Base-by-base conservation (phyloP, 2,113 vertebrate species). In the Cyphomyrus discorhynchus region DNA sequence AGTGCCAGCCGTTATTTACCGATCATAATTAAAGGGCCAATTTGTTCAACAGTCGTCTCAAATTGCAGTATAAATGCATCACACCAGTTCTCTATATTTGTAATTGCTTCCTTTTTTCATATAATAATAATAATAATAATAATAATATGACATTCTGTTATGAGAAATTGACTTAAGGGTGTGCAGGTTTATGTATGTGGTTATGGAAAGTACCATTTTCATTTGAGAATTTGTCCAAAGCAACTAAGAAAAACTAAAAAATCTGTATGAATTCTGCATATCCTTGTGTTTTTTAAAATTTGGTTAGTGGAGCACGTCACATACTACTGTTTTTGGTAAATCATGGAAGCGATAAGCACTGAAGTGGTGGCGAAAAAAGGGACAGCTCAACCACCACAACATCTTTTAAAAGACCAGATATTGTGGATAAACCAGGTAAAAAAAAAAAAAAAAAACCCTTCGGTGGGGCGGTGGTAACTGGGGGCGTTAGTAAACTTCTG, bases 1-100 rank as follows among this genome's bases (percentile, higher is more conserved):
- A 31, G 21, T 42, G 89, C 82, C 89, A 90, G 56, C 53, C 83
- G 46, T 66, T 86, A 86, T 50, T 86, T 42, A 74, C 84, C 70
- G 46, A 66, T 85, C 39, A 84, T 27, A 86, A 87, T 90, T 87
- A 74, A 89, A 24, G 31, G 62, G 42, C 35, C 56, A n/a, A 85
- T 89, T 89, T 82, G 74, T 89, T 77, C 4, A 84, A 62, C 31
- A 31, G 50, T 62, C 27, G 2, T 39, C 56, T 42, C 17, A 42
- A 87, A 87, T 87, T 52, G 42, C 62, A 74, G 4, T 50, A 45
- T 89, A 7, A 42, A 47, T 50, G 80, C 17, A 53, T 89, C 66
- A 42, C 24, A 74, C 82, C 45, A 70, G 8, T 74, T 35, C 21
- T 50, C 17, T 1, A 31, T 15, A 88, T 88, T 88, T 45, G 35